Evolutionary conservation across 30 jellyfish, hydroid and myxozoan genomes (phyloP).

Genomic region (Phacellophora camtschatica): DNA sequence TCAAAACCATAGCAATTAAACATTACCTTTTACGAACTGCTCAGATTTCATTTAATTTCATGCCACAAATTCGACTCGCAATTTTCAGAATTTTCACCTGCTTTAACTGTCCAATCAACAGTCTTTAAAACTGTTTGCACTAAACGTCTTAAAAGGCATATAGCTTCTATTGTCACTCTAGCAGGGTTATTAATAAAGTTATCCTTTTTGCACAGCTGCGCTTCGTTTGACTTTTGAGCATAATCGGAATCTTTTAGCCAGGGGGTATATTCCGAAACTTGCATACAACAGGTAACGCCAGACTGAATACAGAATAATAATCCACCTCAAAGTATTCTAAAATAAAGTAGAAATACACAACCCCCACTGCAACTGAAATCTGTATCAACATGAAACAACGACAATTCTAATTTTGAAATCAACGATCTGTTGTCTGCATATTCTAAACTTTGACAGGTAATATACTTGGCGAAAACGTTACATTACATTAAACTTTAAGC

Average conservation of each 20-base stretch:
- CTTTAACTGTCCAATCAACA: not conserved
- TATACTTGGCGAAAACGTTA: too few relatives aligned
- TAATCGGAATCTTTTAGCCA: too few relatives aligned
- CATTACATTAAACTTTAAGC: too few relatives aligned
- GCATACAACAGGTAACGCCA: not conserved
- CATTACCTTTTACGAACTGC: not conserved
- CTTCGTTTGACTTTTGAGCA: not conserved
- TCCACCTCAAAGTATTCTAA: too few relatives aligned
- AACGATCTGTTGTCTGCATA: too few relatives aligned
- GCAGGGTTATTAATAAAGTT: not conserved
- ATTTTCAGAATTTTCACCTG: not conserved
- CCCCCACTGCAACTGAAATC: too few relatives aligned
- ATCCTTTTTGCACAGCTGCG: not conserved
- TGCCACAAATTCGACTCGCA: not conserved
- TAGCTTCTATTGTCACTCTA: not conserved
- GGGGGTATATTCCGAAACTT: not conserved
- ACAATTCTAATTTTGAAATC: too few relatives aligned
- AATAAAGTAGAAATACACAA: too few relatives aligned
- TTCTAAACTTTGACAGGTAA: too few relatives aligned
- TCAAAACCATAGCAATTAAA: not conserved
- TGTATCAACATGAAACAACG: too few relatives aligned
- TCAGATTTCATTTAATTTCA: not conserved
- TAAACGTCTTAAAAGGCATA: not conserved
- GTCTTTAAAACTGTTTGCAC: slow-evolving; percentile 2
- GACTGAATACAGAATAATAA: not conserved